Evolutionary conservation across 2,888 invertebrate species (phyloP), one percentile per base, ranked within the genome.

Genomic region (Euzophera pinguis): DNA sequence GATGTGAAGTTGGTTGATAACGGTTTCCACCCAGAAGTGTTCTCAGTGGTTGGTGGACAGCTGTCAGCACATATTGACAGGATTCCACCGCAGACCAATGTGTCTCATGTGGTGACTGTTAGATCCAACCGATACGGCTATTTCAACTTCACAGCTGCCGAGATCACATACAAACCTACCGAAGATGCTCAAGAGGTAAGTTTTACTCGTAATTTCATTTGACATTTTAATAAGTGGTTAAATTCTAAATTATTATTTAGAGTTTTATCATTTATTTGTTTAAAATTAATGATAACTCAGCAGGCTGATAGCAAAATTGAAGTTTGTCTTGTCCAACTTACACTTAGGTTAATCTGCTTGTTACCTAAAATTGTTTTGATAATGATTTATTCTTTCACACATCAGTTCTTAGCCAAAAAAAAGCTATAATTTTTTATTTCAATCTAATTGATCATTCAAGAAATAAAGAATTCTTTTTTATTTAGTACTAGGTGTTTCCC

Each of bases 81-180:
- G 66, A 96, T 99, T 73, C 94, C 97, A 12, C 98, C 99, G 4
- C 95, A 96, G 70, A 95, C 95, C 10, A 99, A 99, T 86, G 96
- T 98, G 1, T 95, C 97, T 0, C 99, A 99, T 81, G 95, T 97
- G 3, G 95, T 98, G 14, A 96, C 99, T 6, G 94, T 99, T 9
- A 91, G 96, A 58, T 99, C 99, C 3, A 94, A 94, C 69, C 94
- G 94, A 72, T 96, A 93, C 74, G 99, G 99, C 29, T 97, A 97
- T 81, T 99, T 98, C 91, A 99, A 99, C 85, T 99, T 99, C 81
- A 96, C 98, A 1, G 95, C 98, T 50, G 99, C 99, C 58, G 96
- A 98, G 84, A 93, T 98, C 53, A 93, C 94, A 42, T 99, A 99
- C 89, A 94, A 94, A 69, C 92, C 95, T 43, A 93, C 94, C 57